Conservation (phyloP, 2,113 vertebrate species). For the Psittacula cyanocephala region DNA sequence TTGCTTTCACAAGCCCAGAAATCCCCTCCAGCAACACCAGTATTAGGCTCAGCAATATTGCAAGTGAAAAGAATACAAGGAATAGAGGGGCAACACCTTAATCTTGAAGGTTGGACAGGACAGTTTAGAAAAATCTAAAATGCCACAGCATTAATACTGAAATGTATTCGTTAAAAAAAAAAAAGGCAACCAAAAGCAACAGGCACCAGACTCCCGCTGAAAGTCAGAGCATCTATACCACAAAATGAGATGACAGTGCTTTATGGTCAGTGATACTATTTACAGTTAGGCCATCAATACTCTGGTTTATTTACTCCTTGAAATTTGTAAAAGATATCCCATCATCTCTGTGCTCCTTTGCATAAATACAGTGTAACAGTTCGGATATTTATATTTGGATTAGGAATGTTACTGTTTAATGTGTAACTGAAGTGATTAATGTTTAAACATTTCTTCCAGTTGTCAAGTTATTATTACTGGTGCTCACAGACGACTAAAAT, state of each 20-base stretch:
- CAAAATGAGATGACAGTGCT: neutral
- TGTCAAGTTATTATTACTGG: neutral
- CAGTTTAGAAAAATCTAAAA: neutral
- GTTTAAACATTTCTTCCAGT: slow-evolving; percentile 51
- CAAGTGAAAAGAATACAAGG: neutral
- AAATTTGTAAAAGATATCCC: neutral
- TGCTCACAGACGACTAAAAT: neutral
- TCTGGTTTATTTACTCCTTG: neutral
- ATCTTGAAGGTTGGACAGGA: neutral
- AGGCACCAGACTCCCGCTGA: neutral
- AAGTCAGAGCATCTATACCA: neutral
- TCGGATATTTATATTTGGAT: neutral
- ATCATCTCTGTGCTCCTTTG: neutral
- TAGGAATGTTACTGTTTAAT: slow-evolving; percentile 40
- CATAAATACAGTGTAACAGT: neutral
- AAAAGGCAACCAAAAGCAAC: neutral
- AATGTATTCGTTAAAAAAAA: neutral
- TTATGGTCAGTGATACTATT: neutral
- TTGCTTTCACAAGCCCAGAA: neutral
- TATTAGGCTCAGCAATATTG: neutral
- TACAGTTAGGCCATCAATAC: neutral
- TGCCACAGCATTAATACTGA: neutral
- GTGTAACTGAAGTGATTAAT: slow-evolving; percentile 49
- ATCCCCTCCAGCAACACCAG: neutral
- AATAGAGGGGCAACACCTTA: neutral